phyloP scores from a whole-genome alignment of 2,888 invertebrate genomes.

The Amphipyra tragopoginis region DNA sequence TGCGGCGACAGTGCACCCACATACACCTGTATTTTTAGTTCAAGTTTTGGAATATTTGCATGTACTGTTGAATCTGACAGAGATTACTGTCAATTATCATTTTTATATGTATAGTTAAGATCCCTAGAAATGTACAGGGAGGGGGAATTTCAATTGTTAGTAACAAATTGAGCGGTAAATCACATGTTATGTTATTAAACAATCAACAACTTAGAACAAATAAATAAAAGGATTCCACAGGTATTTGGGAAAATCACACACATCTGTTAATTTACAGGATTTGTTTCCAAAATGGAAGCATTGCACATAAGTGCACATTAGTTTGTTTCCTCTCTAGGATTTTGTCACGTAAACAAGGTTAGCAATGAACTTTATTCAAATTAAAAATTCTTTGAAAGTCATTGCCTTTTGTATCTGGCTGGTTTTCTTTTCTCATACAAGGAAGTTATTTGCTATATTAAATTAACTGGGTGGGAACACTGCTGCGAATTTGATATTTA shows the following conservation, averaged over 20 bases:
- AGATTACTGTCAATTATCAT: no score
- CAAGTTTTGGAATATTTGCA: background rate
- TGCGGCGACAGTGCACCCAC: constrained; percentile 96
- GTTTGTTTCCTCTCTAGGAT: constrained; percentile 20
- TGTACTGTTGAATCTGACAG: background rate
- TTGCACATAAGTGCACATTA: constrained; percentile 2
- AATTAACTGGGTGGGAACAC: background rate
- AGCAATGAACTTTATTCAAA: constrained; percentile 32
- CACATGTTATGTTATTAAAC: no score
- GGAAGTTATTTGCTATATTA: no score
- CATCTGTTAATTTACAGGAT: no score
- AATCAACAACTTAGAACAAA: no score
- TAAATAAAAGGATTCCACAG: no score
- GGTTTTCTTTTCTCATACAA: constrained; percentile 6
- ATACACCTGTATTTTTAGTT: constrained; percentile 91
- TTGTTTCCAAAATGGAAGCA: background rate
- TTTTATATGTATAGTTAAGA: no score
- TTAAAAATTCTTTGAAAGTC: constrained; percentile 22
- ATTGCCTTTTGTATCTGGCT: constrained; percentile 18
- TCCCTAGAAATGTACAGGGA: no score
- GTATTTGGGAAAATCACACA: no score
- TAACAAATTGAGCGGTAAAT: no score
- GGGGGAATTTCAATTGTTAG: no score
- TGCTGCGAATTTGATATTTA: constrained; percentile 14
- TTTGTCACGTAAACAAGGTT: constrained; percentile 21